Percentiles rank a stretch among this genome's conserved stretches.
Evolutionary conservation across 2,113 vertebrate species (phyloP).

Genomic region (Tragelaphus buxtoni): DNA sequence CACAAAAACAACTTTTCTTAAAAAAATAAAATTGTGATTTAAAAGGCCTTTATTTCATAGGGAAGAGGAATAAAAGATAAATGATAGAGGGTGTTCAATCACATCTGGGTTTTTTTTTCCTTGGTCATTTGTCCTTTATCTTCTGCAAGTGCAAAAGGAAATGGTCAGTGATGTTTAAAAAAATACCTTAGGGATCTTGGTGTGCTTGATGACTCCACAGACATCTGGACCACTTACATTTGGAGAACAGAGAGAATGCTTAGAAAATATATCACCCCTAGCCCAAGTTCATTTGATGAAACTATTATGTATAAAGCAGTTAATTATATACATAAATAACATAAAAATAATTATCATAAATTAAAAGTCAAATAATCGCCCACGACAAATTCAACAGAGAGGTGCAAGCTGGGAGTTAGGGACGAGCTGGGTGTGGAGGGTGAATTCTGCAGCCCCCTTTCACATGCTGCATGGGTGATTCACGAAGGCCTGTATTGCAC

Average conservation of each 20-base stretch:
- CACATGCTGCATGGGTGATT: rapidly evolving
- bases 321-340: conserved; percentile 66
- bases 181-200: neutral
- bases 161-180: neutral
- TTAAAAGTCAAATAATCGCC: conserved; percentile 21
- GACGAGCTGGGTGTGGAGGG: rapidly evolving
- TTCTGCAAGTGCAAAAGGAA: neutral
- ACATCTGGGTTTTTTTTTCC: rapidly evolving
- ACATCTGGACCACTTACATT: neutral
- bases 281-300: neutral
- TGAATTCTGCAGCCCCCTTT: neutral
- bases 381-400: neutral
- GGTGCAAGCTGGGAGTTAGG: neutral
- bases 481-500: neutral
- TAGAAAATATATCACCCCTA: conserved; percentile 23
- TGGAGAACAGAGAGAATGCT: neutral
- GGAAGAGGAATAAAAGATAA: neutral
- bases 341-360: conserved; percentile 69
- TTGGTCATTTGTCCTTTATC: neutral
- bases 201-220: neutral
- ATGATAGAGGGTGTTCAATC: neutral
- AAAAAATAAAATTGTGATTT: conserved; percentile 42
- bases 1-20: conserved; percentile 42
- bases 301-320: conserved; percentile 38
- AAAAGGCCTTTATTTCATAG: conserved; percentile 42